Percentiles rank a stretch among this genome's conserved stretches.
These are phyloP conservation scores for Pogonocichla stellata DNA, from an alignment of 2,113 vertebrate genomes.

Conservation along the genomic window DNA sequence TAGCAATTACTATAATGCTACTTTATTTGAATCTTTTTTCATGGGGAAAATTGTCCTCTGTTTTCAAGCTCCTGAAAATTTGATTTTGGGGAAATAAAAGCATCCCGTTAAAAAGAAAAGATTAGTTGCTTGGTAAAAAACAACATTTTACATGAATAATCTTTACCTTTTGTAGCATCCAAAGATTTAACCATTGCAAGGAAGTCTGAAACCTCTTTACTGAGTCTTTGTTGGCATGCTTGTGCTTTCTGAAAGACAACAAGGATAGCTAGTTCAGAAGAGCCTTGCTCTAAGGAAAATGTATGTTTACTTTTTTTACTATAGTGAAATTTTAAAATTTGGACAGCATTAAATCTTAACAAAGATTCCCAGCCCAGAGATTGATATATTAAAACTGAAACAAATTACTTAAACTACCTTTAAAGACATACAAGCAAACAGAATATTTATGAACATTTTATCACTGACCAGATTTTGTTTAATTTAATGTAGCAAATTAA, in stretches of 20 bases:
- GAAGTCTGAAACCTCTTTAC: conserved; percentile 81
- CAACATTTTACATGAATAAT: neutral
- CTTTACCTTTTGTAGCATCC: conserved; percentile 83
- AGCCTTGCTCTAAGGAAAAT: neutral
- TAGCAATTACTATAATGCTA: neutral
- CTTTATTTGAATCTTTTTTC: neutral
- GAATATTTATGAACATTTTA: neutral
- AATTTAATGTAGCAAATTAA: neutral
- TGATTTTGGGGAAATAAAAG: neutral
- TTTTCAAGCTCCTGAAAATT: neutral
- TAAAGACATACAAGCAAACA: neutral
- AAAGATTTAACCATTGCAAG: conserved; percentile 81
- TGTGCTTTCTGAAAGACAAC: conserved; percentile 82
- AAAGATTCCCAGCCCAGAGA: neutral
- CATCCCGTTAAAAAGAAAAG: neutral
- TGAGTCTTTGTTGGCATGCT: conserved; percentile 82
- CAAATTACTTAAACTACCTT: neutral
- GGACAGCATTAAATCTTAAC: neutral
- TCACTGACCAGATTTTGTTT: neutral
- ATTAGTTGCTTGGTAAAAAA: neutral
- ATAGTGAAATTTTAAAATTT: neutral
- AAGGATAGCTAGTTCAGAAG: neutral
- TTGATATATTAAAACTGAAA: neutral
- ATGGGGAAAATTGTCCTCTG: neutral
- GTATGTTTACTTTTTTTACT: neutral